phyloP scores from a whole-genome alignment of 1,140 invertebrate genomes.

The Telenomus remus region DNA sequence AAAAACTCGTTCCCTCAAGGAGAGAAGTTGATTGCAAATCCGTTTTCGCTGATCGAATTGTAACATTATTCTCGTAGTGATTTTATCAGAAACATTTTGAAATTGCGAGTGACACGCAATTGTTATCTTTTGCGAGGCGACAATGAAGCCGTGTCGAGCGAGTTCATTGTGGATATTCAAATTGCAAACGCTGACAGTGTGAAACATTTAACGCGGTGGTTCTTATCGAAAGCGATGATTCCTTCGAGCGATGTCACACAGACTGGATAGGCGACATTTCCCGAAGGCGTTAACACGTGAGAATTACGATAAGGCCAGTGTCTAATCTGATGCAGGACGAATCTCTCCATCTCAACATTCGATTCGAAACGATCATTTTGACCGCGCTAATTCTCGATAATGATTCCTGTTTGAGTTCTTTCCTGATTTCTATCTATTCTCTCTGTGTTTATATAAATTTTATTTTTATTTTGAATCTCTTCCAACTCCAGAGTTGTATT shows the following conservation, averaged over 20 bases:
- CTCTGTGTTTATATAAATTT: too few relatives aligned
- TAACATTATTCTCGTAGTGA: too few relatives aligned
- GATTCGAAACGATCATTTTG: constrained; percentile 48
- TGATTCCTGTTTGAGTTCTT: too few relatives aligned
- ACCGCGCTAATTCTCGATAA: too few relatives aligned
- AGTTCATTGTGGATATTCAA: not conserved
- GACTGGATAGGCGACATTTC: constrained; percentile 29
- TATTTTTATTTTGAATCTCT: too few relatives aligned
- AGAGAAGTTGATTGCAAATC: too few relatives aligned
- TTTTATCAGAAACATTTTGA: too few relatives aligned
- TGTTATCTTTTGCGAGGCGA: constrained; percentile 5
- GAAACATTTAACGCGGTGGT: constrained; percentile 31
- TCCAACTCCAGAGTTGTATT: too few relatives aligned
- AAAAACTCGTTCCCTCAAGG: too few relatives aligned
- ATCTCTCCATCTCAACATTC: constrained; percentile 45
- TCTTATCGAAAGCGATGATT: constrained; percentile 37
- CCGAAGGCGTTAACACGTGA: constrained; percentile 42
- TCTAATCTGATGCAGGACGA: constrained; percentile 29
- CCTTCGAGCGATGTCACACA: constrained; percentile 40
- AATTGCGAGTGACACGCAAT: not conserved
- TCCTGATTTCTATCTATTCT: too few relatives aligned
- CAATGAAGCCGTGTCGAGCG: constrained; percentile 18
- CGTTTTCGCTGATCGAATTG: too few relatives aligned
- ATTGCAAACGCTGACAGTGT: constrained; percentile 8
- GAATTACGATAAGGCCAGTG: constrained; percentile 31